Evolutionary conservation across 2,888 invertebrate species (phyloP).

Genomic region (Pecten maximus): DNA sequence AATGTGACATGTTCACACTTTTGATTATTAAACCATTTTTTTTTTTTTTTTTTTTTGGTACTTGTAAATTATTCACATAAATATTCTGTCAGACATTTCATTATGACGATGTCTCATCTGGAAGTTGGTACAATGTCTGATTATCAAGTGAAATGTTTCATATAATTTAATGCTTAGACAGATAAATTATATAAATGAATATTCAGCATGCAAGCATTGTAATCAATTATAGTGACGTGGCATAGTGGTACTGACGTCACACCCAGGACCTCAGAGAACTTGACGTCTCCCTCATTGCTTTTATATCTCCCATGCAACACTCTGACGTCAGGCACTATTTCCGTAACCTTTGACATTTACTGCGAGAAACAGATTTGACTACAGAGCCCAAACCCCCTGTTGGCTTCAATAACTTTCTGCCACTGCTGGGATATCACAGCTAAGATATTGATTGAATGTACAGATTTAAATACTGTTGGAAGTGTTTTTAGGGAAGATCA

Average conservation of each 20-base stretch:
- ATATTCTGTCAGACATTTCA: background rate
- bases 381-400: background rate
- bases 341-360: conserved; percentile 6
- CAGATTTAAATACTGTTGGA: background rate
- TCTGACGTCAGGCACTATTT: background rate
- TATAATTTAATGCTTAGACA: background rate
- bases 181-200: conserved; percentile 6
- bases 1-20: too few species aligned
- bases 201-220: background rate
- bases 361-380: background rate
- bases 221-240: conserved; percentile 7
- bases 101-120: background rate
- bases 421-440: background rate
- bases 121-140: background rate
- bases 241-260: background rate
- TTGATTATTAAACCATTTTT: too few species aligned
- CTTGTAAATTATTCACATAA: background rate
- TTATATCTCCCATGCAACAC: background rate
- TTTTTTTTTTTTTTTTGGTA: too few species aligned
- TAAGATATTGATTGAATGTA: background rate
- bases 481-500: background rate
- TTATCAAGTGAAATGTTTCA: background rate
- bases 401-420: background rate
- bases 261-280: background rate
- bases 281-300: background rate